Base-by-base conservation (phyloP, 64 coral and sea anemone genomes). In the Exaiptasia diaphana region DNA sequence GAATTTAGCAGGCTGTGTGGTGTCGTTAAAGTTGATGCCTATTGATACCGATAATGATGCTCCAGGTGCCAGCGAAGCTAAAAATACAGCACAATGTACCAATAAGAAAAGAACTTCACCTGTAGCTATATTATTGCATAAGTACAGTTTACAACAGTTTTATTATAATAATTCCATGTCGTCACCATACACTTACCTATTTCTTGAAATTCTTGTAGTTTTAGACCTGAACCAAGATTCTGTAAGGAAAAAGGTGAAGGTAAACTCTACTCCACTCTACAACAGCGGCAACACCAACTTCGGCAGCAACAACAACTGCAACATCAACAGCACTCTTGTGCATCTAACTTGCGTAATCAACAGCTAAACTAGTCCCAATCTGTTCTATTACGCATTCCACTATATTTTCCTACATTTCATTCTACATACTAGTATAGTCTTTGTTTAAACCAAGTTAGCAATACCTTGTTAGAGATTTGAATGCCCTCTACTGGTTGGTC, bases 21-120 rank as follows among this genome's bases (percentile, higher is more conserved):
- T 99, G 40, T 99, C 95, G 46, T 99, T 99, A 49, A 99, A 99
- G 63, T 99, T 81, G 33, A 99, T 86, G 76, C 95, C 95, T 84
- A 89, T 67, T 27, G 95, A 92, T 5, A 99, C 95, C 52, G 95
- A 78, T 48, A 93, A 79, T 9, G 89, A 78, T 13, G 95, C 73
- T 17, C 95, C 90, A 18, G 74, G 59, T 32, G 58, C 81, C 23
- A 99, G 64, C 42, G 80, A 81, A 20, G 73, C 95, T 99, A 41
- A 26, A 59, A 41, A 15, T 30, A 48, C 25, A n/a, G n/a, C n/a
- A n/a, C n/a, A n/a, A n/a, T n/a, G n/a, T 11, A 35, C 58, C 0
- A 24, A 53, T 1, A 50, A 14, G 35, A 31, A 14, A 50, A 21
- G 11, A 28, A 41, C 3, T 64, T 63, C 35, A 61, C 10, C 3